Evolutionary conservation across 2,888 invertebrate species (phyloP), one percentile per base, ranked within the genome.

Genomic region (Drosophila pegasa): DNA sequence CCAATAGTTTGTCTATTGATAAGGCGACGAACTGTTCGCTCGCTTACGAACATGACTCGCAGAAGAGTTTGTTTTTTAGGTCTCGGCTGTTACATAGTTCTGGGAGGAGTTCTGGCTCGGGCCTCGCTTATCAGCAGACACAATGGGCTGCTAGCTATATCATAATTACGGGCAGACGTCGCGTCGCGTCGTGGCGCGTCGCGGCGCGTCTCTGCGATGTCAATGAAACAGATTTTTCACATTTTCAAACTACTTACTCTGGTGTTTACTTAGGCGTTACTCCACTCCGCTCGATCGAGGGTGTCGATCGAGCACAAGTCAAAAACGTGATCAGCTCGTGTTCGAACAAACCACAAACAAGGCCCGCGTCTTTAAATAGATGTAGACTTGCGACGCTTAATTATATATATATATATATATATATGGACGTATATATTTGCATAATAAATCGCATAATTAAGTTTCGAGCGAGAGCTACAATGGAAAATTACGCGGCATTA

Each of bases 381-480:
- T 50, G 52, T 55, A 50, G 61, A 38, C 37, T 54, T 52, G 52
- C 63, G 63, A 48, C 61, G 63, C 20, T 33, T 8, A 35, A 22
- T 22, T 35, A 22, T 50, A n/a, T 9, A 35, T 10, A 20, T n/a
- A 9, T 1, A 50, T 20, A 9, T n/a, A 22, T 10, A 48, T 20
- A 35, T 25, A 25, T 50, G 31, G n/a, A 35, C 52, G 35, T 55
- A 40, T 37, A 47, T 54, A 69, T 84, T 84, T 87, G 81, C 80
- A 86, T 80, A 87, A 86, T 85, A 79, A 83, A 81, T 80, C 88
- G 88, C 85, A 85, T 87, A 88, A 86, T 86, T 86, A 78, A 84
- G 76, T 78, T 82, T 80, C 50, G 51, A 66, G 48, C 50, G 62
- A 60, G 60, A 57, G 64, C 48, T 69, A 72, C 70, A 80, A 69